Evolutionary conservation across 2,113 vertebrate genomes (phyloP), one percentile per base, ranked within the genome.

Genomic region (Chlamydotis undulata): DNA sequence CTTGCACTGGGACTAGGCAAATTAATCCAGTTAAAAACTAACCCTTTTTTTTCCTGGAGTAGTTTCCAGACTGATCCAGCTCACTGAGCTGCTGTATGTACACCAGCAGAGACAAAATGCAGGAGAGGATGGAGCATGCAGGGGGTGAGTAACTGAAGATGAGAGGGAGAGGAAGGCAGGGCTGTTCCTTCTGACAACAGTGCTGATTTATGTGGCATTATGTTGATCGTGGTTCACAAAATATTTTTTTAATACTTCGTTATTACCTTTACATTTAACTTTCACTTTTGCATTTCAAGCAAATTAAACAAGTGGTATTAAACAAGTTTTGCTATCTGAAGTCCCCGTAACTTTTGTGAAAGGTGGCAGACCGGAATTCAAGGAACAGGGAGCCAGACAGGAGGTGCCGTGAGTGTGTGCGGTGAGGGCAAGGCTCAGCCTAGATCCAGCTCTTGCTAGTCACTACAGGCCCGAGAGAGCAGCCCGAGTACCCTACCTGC

Each of bases 141-240:
- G 29, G 10, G 4, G 63, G 13, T 37, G 11, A 60, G 41, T 29
- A 50, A n/a, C 1, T 3, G 50, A 75, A 63, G 56, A 31, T 4
- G 57, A 70, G 60, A 53, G 37, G 14, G 33, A 35, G 37, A 80
- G 43, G 55, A 83, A 73, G 50, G 17, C 31, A 31, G 45, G 22
- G 56, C 56, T 75, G 64, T 59, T 81, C 22, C 56, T 25, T 33
- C 45, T 69, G 41, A 33, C 41, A 61, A 26, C 39, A 49, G 13
- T 31, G 50, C 60, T 49, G 22, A 24, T 57, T 74, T 43, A 9
- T 3, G 9, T 47, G 53, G 13, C 22, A 31, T 68, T 50, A n/a
- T 12, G 10, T 29, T 15, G 0, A 28, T 35, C 8, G 3, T 2
- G 1, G 17, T 33, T 12, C 37, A 83, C 6, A 0, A 57, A 65